Percentiles rank a stretch among this genome's conserved stretches.
Evolutionary conservation across 1,140 invertebrate genomes (phyloP).

Genomic region (Octopus sinensis): DNA sequence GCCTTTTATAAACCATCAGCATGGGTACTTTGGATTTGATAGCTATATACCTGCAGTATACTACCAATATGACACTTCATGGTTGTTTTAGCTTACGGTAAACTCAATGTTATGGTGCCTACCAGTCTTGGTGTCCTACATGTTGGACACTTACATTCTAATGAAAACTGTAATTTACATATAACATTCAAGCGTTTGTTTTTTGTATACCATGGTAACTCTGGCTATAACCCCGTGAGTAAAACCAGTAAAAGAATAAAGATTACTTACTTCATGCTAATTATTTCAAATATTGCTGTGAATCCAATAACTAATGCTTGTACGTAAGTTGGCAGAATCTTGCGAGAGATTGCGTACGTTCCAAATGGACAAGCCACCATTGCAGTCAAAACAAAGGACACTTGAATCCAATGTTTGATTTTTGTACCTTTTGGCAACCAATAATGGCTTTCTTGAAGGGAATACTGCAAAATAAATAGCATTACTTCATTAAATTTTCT

Average conservation of each 20-base stretch:
- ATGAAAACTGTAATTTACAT: background rate
- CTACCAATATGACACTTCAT: no score
- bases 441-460: background rate
- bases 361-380: background rate
- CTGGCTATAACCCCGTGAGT: background rate
- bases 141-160: no score
- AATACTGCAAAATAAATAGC: background rate
- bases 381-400: background rate
- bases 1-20: no score
- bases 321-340: background rate
- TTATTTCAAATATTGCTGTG: background rate
- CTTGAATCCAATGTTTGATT: background rate
- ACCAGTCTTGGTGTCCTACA: no score
- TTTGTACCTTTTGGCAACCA: conserved; percentile 8
- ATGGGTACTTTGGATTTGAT: no score
- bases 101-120: no score
- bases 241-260: background rate
- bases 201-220: background rate
- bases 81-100: no score
- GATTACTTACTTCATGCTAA: background rate
- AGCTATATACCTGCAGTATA: no score
- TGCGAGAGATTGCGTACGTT: background rate
- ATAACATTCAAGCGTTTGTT: background rate
- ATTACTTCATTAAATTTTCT: no score
- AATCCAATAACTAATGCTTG: background rate